Evolutionary conservation across 2,113 vertebrate species (phyloP).

Genomic region (Danionella cerebrum): DNA sequence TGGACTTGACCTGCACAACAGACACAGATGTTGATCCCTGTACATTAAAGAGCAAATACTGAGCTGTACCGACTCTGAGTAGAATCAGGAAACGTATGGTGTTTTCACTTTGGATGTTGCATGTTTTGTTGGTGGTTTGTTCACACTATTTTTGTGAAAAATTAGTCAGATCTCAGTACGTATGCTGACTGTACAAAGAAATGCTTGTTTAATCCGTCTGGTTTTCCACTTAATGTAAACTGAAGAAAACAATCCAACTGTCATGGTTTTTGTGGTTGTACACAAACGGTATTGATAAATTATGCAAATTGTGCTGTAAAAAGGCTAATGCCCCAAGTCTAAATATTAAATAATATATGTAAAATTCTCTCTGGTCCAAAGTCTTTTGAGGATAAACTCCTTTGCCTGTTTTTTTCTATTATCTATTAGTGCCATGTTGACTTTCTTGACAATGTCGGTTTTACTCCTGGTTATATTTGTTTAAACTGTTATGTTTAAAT

Average conservation of each 20-base stretch:
- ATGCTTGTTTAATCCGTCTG: constrained; percentile 92
- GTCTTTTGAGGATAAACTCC: no score
- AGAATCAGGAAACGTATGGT: constrained; percentile 78
- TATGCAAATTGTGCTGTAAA: constrained; percentile 97
- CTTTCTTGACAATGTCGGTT: no score
- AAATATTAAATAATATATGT: constrained; percentile 91
- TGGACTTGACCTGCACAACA: constrained; percentile 52
- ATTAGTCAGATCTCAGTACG: constrained; percentile 62
- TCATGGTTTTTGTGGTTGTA: constrained; percentile 96
- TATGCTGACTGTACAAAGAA: constrained; percentile 82
- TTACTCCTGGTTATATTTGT: no score
- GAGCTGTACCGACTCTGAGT: constrained; percentile 58
- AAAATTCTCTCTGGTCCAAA: constrained; percentile 45
- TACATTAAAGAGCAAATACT: constrained; percentile 48
- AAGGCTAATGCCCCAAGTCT: constrained; percentile 85
- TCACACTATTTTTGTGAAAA: constrained; percentile 73
- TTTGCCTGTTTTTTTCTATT: background rate
- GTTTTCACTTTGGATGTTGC: constrained; percentile 92
- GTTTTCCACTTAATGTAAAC: constrained; percentile 90
- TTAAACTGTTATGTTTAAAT: no score
- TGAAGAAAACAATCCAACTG: constrained; percentile 56
- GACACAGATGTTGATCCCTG: constrained; percentile 34
- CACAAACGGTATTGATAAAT: constrained; percentile 90
- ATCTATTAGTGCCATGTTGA: no score
- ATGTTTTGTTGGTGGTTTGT: constrained; percentile 85